Evolutionary conservation across 2,113 vertebrate genomes (phyloP).

Genomic region (Pseudorasbora parva): DNA sequence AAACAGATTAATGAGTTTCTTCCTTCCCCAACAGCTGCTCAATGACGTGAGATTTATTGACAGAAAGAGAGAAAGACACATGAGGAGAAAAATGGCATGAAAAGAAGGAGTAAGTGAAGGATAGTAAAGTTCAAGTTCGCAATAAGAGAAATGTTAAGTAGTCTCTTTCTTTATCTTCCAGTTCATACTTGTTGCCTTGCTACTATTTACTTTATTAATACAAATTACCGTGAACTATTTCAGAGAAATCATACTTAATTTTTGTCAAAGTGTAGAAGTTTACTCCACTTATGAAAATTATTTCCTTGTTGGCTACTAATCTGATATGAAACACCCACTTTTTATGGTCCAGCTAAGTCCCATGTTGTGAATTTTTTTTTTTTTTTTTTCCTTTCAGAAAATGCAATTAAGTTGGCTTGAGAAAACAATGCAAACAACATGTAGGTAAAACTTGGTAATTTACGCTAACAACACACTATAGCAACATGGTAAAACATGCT

Average conservation of each 20-base stretch:
- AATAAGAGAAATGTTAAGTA: background rate
- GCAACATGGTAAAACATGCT: too few species aligned
- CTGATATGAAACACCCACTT: too few species aligned
- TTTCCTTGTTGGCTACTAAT: background rate
- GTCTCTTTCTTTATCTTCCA: background rate
- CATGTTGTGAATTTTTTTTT: too few species aligned
- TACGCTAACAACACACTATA: too few species aligned
- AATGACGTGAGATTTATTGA: slow-evolving; percentile 26
- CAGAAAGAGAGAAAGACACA: background rate
- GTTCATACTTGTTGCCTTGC: background rate
- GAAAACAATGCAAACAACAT: too few species aligned
- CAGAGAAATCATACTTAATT: background rate
- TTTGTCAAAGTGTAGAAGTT: background rate
- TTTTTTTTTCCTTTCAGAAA: too few species aligned
- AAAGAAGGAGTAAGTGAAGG: slow-evolving; percentile 6
- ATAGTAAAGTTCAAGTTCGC: background rate
- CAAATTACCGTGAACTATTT: background rate
- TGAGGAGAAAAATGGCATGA: background rate
- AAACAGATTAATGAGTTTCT: background rate
- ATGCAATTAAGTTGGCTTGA: too few species aligned
- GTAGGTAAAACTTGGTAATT: too few species aligned
- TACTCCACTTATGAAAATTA: background rate
- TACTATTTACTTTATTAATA: background rate
- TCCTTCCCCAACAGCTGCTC: slow-evolving; percentile 13
- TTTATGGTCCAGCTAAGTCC: too few species aligned